Conservation (phyloP, 1,140 invertebrate genomes). For the Ceratina calcarata region DNA sequence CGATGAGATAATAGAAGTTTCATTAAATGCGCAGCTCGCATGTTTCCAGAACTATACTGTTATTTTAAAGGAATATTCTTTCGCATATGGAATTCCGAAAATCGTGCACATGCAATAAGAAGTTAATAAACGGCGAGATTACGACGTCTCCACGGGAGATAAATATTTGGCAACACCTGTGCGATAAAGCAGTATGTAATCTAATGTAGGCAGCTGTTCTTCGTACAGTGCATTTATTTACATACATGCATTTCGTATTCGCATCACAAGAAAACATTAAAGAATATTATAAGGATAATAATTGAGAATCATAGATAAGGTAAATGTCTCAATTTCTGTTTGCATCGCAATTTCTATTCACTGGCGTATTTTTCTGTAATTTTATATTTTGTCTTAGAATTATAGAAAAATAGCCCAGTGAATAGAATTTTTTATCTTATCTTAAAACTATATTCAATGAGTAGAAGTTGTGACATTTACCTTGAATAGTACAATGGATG, state of each 20-base stretch:
- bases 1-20: background rate
- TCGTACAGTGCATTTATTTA: background rate
- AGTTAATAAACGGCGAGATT: background rate
- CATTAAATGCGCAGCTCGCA: background rate
- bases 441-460: too few species aligned
- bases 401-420: too few species aligned
- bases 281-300: too few species aligned
- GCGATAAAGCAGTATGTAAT: background rate
- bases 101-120: background rate
- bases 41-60: background rate
- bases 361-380: too few species aligned
- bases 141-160: background rate
- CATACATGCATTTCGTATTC: background rate
- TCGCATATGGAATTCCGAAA: background rate
- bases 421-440: too few species aligned
- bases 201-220: background rate
- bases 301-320: too few species aligned
- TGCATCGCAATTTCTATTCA: too few species aligned
- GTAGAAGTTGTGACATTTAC: too few species aligned
- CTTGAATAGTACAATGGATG: too few species aligned
- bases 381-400: too few species aligned
- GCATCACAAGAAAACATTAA: too few species aligned
- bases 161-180: conserved; percentile 34
- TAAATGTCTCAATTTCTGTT: too few species aligned
- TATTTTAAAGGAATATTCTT: background rate